phyloP scores from a whole-genome alignment of 2,888 invertebrate species.

The Aphidoletes aphidimyza region DNA sequence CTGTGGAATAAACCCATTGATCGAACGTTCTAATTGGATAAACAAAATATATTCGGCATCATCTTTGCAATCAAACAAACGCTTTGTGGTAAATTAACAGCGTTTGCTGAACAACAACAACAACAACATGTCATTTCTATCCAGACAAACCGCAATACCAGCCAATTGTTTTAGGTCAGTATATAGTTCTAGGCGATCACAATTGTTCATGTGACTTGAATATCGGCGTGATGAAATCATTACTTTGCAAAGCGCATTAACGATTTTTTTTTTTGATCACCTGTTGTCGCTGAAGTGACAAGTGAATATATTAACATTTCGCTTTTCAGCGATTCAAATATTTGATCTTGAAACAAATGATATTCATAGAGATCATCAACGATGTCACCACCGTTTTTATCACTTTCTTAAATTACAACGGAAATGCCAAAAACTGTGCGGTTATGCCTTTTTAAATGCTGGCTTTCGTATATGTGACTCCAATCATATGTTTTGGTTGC shows the following conservation, averaged over 20 bases:
- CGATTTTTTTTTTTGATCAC: too few species aligned
- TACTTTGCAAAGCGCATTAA: too few species aligned
- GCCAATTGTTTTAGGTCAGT: slow-evolving; percentile 34
- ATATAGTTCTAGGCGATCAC: background rate
- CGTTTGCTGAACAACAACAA: background rate
- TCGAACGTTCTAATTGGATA: background rate
- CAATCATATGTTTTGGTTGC: background rate
- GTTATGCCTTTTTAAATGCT: too few species aligned
- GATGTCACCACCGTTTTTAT: too few species aligned
- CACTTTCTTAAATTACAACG: background rate
- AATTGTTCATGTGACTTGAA: background rate
- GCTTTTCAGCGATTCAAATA: too few species aligned
- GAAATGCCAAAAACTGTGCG: background rate
- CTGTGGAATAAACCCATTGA: background rate
- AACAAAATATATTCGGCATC: background rate
- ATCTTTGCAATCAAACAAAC: background rate
- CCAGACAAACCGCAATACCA: background rate
- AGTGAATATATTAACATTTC: too few species aligned
- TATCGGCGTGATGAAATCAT: too few species aligned
- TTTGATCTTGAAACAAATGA: too few species aligned
- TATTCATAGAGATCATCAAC: too few species aligned
- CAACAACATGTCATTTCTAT: background rate
- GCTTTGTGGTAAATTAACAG: background rate
- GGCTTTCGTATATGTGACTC: too few species aligned
- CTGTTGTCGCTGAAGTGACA: too few species aligned